A percentile compares a stretch with the other conserved stretches of the same genome.
phyloP scores from a whole-genome alignment of 2,797 vertebrate genomes.

The Arremon brunneinucha region DNA sequence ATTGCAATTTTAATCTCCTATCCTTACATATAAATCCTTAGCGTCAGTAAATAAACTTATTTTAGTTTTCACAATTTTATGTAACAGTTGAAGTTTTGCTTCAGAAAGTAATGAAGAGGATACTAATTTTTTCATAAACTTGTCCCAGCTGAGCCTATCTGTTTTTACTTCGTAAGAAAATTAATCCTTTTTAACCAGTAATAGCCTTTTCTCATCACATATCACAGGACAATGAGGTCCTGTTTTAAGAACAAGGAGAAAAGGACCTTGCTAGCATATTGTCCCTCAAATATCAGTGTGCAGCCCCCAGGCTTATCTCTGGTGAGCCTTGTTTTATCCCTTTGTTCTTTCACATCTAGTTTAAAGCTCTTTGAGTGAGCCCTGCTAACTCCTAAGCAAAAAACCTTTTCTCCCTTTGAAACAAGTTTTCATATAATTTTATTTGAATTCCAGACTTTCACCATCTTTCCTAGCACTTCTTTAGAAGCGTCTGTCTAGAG shows the following conservation, averaged over 20 bases:
- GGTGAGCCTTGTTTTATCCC: neutral
- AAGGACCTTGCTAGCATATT: neutral
- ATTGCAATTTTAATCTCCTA: neutral
- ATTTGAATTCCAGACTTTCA: neutral
- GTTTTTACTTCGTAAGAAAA: neutral
- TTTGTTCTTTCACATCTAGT: neutral
- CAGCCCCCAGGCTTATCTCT: neutral
- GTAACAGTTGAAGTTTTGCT: neutral
- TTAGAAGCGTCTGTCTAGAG: neutral
- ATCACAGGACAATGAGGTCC: neutral
- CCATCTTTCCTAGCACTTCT: neutral
- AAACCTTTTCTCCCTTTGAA: neutral
- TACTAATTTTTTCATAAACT: neutral
- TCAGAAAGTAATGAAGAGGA: neutral
- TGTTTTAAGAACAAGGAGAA: neutral
- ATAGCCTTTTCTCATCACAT: neutral
- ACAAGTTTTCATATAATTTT: neutral
- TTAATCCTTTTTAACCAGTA: neutral
- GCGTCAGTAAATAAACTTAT: neutral
- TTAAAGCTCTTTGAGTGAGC: neutral
- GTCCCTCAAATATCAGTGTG: neutral
- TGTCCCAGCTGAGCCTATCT: neutral
- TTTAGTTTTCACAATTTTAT: neutral
- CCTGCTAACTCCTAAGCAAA: neutral
- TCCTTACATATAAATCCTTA: neutral